A percentile compares a stretch with the other conserved stretches of the same genome.
These are phyloP conservation scores for Diarsia mendica DNA, from an alignment of 2,888 invertebrate species.

Conservation along the genomic window DNA sequence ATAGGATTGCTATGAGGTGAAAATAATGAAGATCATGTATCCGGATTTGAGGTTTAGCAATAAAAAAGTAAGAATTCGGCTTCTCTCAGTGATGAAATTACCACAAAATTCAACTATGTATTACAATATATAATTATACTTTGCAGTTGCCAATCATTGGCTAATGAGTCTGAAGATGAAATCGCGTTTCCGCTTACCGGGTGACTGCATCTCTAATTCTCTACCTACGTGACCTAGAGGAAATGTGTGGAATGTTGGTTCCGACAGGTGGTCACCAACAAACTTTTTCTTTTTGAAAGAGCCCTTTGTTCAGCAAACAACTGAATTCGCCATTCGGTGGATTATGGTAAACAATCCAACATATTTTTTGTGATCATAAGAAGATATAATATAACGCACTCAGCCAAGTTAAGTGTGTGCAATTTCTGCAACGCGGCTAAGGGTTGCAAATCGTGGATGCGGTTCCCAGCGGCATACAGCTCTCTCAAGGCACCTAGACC, in stretches of 20 bases:
- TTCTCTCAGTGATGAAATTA: background rate
- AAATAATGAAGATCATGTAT: background rate
- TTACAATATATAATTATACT: background rate
- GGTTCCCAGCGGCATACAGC: conserved; percentile 91
- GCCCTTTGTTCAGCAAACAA: background rate
- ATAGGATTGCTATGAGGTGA: conserved; percentile 80
- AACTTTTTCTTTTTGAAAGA: background rate
- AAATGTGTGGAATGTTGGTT: background rate
- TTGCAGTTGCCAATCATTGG: background rate
- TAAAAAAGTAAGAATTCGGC: background rate
- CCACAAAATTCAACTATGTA: background rate
- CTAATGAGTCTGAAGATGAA: background rate
- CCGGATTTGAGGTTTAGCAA: background rate
- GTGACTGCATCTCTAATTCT: background rate
- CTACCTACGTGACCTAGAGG: background rate
- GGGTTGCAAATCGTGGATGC: conserved; percentile 91
- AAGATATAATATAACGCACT: conserved; percentile 70
- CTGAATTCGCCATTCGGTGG: background rate
- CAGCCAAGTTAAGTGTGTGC: conserved; percentile 87
- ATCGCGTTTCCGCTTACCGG: background rate
- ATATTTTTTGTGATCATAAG: background rate
- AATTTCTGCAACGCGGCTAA: conserved; percentile 91
- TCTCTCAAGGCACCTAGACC: conserved; percentile 91
- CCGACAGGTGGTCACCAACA: background rate
- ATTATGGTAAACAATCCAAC: background rate